Evolutionary conservation across 2,888 invertebrate species (phyloP).

Genomic region (Malachius bipustulatus): DNA sequence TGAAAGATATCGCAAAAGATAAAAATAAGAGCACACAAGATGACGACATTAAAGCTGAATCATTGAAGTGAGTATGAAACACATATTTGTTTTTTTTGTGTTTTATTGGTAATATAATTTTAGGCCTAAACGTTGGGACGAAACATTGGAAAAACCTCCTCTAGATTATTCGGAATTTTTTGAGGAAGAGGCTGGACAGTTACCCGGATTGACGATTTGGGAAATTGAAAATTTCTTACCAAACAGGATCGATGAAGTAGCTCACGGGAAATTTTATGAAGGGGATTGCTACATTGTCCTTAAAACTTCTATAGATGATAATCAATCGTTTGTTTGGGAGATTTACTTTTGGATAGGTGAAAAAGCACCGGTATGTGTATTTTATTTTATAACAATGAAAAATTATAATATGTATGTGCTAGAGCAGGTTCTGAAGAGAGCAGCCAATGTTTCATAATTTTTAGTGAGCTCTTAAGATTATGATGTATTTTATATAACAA

Average conservation of each 20-base stretch:
- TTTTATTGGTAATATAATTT: no score
- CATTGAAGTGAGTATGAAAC: conserved; percentile 50
- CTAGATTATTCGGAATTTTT: conserved; percentile 96
- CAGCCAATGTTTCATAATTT: no score
- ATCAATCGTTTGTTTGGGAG: conserved; percentile 79
- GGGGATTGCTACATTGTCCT: conserved; percentile 97
- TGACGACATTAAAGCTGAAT: conserved; percentile 54
- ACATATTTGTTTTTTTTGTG: no score
- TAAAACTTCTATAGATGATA: conserved; percentile 75
- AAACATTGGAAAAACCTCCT: conserved; percentile 86
- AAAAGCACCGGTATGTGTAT: conserved; percentile 66
- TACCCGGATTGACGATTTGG: conserved; percentile 89
- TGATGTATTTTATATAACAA: no score
- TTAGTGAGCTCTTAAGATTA: no score
- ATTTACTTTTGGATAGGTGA: conserved; percentile 99
- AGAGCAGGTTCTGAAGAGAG: no score
- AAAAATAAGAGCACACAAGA: conserved; percentile 61
- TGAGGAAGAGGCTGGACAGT: conserved; percentile 87
- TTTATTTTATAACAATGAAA: no score
- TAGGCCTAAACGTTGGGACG: conserved; percentile 94
- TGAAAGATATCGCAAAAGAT: conserved; percentile 76
- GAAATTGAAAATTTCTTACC: conserved; percentile 99
- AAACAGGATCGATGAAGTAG: conserved; percentile 83
- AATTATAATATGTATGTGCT: no score
- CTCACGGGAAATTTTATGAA: conserved; percentile 97